A percentile compares a stretch with the other conserved stretches of the same genome.
These are phyloP conservation scores for Galbula dea DNA, from an alignment of 2,113 vertebrate species.

Conservation along the genomic window DNA sequence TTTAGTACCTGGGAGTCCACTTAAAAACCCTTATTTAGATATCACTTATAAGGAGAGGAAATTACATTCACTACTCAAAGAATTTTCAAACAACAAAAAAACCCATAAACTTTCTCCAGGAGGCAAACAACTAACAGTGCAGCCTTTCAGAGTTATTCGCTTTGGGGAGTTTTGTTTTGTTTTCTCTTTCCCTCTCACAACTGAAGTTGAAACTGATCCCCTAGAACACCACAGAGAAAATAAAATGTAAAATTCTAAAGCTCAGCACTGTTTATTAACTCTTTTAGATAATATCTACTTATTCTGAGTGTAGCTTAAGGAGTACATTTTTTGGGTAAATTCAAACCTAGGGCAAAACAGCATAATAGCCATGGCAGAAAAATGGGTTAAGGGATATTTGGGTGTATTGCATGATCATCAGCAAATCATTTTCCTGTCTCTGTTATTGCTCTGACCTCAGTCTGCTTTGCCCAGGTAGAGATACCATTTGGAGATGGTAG, in stretches of 20 bases:
- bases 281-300: background rate
- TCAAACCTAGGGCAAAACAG: background rate
- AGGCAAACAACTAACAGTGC: background rate
- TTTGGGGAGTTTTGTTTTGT: background rate
- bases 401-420: background rate
- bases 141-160: background rate
- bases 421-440: background rate
- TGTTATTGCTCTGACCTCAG: background rate
- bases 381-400: background rate
- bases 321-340: background rate
- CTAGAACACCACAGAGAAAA: background rate
- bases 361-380: background rate
- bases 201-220: background rate
- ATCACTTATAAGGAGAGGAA: background rate
- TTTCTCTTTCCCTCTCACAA: background rate
- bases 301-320: background rate
- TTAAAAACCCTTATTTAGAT: background rate
- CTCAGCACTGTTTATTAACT: background rate
- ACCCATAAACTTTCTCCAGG: background rate
- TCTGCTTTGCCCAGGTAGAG: background rate
- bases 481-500: background rate
- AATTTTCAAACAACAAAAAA: background rate
- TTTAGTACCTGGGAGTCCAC: background rate
- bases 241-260: background rate
- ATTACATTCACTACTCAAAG: background rate